Evolutionary conservation across 2,113 vertebrate species (phyloP).

Genomic region (Perca schrenkii): DNA sequence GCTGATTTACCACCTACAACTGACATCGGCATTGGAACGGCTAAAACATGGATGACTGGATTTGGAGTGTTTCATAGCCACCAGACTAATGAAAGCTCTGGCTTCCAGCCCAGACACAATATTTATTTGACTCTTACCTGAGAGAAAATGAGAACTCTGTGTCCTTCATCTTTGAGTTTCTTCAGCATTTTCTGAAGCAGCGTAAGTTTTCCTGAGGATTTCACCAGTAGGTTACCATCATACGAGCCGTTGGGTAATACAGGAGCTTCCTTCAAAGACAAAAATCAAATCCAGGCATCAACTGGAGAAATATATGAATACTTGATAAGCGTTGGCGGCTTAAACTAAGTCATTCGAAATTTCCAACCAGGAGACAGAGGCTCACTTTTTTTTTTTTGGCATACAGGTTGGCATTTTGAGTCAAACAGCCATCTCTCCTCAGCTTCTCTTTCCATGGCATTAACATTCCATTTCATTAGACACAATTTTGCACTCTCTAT

Average conservation of each 20-base stretch:
- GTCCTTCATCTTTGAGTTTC: conserved; percentile 94
- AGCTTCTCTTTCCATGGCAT: neutral
- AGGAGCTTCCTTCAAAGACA: conserved; percentile 90
- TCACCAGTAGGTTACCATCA: conserved; percentile 94
- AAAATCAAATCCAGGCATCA: conserved; percentile 13
- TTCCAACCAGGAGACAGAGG: neutral
- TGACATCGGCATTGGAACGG: neutral
- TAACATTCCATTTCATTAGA: neutral
- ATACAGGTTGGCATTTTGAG: neutral
- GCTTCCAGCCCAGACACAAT: neutral
- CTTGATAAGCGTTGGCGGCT: neutral
- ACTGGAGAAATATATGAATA: neutral
- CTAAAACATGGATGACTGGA: neutral
- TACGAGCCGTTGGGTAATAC: conserved; percentile 97
- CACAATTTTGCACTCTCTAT: neutral
- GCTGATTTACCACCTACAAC: neutral
- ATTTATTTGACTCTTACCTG: conserved; percentile 84
- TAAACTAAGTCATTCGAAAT: neutral
- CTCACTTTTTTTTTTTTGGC: neutral
- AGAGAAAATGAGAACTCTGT: conserved; percentile 97
- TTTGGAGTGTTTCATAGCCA: conserved; percentile 6
- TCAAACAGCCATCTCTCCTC: neutral
- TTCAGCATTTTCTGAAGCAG: conserved; percentile 98
- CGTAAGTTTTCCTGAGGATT: conserved; percentile 97
- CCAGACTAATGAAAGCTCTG: neutral